Percentiles rank a stretch among this genome's conserved stretches.
Evolutionary conservation across 2,888 invertebrate genomes (phyloP).

Genomic region (Mesochorus sp.): DNA sequence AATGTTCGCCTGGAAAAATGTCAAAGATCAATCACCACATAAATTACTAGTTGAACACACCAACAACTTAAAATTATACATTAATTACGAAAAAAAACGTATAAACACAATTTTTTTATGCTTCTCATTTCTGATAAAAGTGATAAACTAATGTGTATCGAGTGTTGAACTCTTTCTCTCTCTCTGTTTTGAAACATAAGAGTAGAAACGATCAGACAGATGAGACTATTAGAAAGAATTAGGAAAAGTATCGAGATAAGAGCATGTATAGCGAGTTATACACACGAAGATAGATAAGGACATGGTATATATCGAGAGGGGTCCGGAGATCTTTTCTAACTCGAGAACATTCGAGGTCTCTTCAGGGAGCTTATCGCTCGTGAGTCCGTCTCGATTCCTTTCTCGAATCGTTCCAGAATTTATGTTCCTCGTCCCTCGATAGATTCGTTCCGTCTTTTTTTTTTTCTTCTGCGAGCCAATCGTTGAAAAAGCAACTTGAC

Average conservation of each 20-base stretch:
- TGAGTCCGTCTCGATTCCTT: conserved; percentile 42
- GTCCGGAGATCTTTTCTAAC: conserved; percentile 46
- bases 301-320: conserved; percentile 19
- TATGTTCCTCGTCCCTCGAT: conserved; percentile 39
- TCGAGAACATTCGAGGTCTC: conserved; percentile 47
- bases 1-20: too few species aligned
- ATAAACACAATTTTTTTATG: too few species aligned
- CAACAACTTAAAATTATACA: too few species aligned
- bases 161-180: neutral
- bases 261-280: conserved; percentile 11
- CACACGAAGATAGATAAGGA: neutral
- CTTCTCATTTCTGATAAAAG: neutral
- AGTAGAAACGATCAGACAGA: conserved; percentile 17
- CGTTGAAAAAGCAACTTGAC: conserved; percentile 35
- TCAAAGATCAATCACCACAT: too few species aligned
- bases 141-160: neutral
- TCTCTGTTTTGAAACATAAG: neutral
- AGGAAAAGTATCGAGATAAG: conserved; percentile 53
- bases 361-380: conserved; percentile 57
- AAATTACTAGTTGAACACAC: too few species aligned
- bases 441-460: neutral
- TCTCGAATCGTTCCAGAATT: conserved; percentile 46
- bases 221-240: conserved; percentile 45
- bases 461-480: conserved; percentile 16
- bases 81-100: too few species aligned